Percentiles rank a stretch among this genome's conserved stretches.
phyloP scores from a whole-genome alignment of 1,140 invertebrate genomes.

The Drosophila orosa region DNA sequence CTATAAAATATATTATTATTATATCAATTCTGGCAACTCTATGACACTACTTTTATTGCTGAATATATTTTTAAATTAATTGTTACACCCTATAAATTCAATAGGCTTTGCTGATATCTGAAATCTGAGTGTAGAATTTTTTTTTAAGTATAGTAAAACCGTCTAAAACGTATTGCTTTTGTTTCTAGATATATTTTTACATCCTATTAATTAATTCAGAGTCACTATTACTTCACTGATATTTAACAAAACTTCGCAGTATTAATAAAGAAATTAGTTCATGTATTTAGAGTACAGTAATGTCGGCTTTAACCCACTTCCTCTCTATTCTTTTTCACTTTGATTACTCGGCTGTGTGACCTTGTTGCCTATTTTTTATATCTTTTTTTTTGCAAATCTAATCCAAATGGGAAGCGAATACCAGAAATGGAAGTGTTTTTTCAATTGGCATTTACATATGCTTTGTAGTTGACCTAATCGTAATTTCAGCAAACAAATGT shows the following conservation, averaged over 20 bases:
- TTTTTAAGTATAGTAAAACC: too few relatives aligned
- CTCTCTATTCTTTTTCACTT: slow-evolving; percentile 23
- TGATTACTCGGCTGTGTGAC: slow-evolving; percentile 33
- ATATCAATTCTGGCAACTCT: too few relatives aligned
- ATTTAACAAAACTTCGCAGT: not conserved
- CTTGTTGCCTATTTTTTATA: slow-evolving; percentile 32
- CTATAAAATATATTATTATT: too few relatives aligned
- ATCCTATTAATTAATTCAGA: not conserved
- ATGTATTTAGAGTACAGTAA: not conserved
- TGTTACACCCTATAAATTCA: too few relatives aligned
- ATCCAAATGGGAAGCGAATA: slow-evolving; percentile 42
- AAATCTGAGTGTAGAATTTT: too few relatives aligned
- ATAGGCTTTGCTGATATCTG: too few relatives aligned
- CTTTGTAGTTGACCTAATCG: slow-evolving; percentile 36
- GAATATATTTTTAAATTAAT: too few relatives aligned
- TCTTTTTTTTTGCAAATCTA: slow-evolving; percentile 41
- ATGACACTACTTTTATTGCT: too few relatives aligned
- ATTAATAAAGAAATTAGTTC: not conserved
- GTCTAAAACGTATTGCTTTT: too few relatives aligned
- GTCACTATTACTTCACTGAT: not conserved
- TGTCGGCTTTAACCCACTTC: not conserved
- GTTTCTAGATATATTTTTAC: not conserved
- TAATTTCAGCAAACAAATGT: slow-evolving; percentile 32
- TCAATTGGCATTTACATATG: slow-evolving; percentile 35
- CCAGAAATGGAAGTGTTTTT: slow-evolving; percentile 40